Conservation (phyloP, 1,140 invertebrate species). For the Habropoda laboriosa region DNA sequence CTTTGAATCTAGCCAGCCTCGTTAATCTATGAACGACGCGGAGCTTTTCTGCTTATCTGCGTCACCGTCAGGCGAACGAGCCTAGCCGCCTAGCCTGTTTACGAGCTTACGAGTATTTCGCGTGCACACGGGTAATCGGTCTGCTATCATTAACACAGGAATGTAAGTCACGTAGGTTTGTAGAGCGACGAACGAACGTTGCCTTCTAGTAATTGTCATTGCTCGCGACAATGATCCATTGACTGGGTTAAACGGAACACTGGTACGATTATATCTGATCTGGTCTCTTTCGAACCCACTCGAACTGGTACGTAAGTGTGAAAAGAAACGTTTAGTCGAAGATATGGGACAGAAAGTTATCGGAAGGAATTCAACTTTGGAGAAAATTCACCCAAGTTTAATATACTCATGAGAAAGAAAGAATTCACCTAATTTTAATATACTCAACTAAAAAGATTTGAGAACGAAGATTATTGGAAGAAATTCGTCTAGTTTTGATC, state of each 20-base stretch:
- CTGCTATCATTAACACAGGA: constrained; percentile 56
- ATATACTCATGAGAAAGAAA: too few relatives aligned
- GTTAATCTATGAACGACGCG: constrained; percentile 16
- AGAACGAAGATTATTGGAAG: too few relatives aligned
- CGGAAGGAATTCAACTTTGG: too few relatives aligned
- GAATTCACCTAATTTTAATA: too few relatives aligned
- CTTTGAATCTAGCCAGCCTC: not conserved
- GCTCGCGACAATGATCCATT: constrained; percentile 18
- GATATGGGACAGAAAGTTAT: not conserved
- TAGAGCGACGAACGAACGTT: constrained; percentile 35
- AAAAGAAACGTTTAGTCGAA: too few relatives aligned
- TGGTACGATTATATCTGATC: too few relatives aligned
- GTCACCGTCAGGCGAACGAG: constrained; percentile 16
- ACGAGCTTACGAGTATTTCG: constrained; percentile 63
- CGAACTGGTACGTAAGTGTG: too few relatives aligned
- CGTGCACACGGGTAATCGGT: constrained; percentile 57
- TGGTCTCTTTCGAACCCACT: too few relatives aligned
- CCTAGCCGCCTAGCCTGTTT: constrained; percentile 44
- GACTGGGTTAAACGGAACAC: constrained; percentile 11
- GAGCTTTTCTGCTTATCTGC: constrained; percentile 3
- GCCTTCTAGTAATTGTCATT: constrained; percentile 37
- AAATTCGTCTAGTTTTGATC: too few relatives aligned
- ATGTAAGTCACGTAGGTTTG: constrained; percentile 54
- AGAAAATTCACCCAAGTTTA: too few relatives aligned
- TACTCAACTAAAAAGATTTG: too few relatives aligned